Evolutionary conservation across 2,888 invertebrate genomes (phyloP).

Genomic region (Oligia strigilis): DNA sequence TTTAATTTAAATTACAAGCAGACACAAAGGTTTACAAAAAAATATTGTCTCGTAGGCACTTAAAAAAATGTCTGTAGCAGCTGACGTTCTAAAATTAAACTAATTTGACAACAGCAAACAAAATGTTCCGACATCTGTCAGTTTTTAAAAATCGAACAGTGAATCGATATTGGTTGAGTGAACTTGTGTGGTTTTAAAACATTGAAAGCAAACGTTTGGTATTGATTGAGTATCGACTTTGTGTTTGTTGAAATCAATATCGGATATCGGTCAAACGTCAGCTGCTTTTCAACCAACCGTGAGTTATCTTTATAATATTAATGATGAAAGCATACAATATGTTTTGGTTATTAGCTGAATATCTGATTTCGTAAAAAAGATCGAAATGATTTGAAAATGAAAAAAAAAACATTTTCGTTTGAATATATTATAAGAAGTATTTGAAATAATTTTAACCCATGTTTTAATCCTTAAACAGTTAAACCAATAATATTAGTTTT

Average conservation of each 20-base stretch:
- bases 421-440: background rate
- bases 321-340: background rate
- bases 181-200: conserved; percentile 35
- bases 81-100: conserved; percentile 42
- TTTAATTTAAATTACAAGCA: background rate
- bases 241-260: conserved; percentile 64
- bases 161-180: conserved; percentile 36
- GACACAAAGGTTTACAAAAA: background rate
- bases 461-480: background rate
- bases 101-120: conserved; percentile 47
- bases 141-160: conserved; percentile 33
- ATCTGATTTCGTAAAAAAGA: background rate
- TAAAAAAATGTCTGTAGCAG: conserved; percentile 27
- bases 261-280: conserved; percentile 54
- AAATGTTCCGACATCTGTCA: conserved; percentile 33
- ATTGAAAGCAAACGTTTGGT: conserved; percentile 41
- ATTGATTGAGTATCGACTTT: conserved; percentile 70
- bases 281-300: conserved; percentile 46
- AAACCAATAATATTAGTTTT: background rate
- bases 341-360: too few species aligned
- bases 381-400: background rate
- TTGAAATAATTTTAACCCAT: background rate
- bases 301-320: background rate
- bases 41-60: too few species aligned
- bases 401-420: background rate